Base-by-base conservation (phyloP, 2,797 vertebrate genomes). In the Ceyx erithaca region DNA sequence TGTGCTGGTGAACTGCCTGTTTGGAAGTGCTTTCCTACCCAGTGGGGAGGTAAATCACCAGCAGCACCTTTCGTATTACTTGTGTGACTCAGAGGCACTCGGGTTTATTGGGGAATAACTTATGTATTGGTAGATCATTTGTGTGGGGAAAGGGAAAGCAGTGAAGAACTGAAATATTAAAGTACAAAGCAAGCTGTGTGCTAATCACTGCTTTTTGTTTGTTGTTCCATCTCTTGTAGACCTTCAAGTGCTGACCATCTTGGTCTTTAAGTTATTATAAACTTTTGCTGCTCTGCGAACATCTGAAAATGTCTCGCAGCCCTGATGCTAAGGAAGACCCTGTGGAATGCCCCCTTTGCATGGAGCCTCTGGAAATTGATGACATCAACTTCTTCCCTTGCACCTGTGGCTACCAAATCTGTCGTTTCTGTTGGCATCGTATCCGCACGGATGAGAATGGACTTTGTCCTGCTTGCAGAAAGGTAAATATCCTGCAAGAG, bases 311-410 rank as follows among this genome's bases (percentile, higher is more conserved):
- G 99, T 99, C 99, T 98, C 98, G 98, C 98, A 99, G 99, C 98
- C 99, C 99, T 91, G 99, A 99, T 90, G 98, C 98, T 95, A 99
- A 99, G 97, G 99, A 99, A 97, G 99, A 99, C 97, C 98, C 99
- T 96, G 99, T 99, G 98, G 99, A 99, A 98, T 99, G 99, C 97
- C 99, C 99, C 87, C 98, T 99, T 97, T 99, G 99, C 98, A 99
- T 99, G 99, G 99, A 99, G 87, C 99, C 99, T 28, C 98, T 99
- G 97, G 99, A 99, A 97, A 99, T 99, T 77, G 99, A 99, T 90
- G 99, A 99, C 93, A 99, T 99, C 98, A 99, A 99, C 98, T 99
- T 99, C 97, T 99, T 99, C 96, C 99, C 99, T 94, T 99, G 99
- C 98, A 99, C 99, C 97, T 99, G 99, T 95, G 99, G 99, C 97